Percentiles rank a stretch among this genome's conserved stretches.
phyloP scores from a whole-genome alignment of 2,113 vertebrate species.

The Semnornis frantzii region DNA sequence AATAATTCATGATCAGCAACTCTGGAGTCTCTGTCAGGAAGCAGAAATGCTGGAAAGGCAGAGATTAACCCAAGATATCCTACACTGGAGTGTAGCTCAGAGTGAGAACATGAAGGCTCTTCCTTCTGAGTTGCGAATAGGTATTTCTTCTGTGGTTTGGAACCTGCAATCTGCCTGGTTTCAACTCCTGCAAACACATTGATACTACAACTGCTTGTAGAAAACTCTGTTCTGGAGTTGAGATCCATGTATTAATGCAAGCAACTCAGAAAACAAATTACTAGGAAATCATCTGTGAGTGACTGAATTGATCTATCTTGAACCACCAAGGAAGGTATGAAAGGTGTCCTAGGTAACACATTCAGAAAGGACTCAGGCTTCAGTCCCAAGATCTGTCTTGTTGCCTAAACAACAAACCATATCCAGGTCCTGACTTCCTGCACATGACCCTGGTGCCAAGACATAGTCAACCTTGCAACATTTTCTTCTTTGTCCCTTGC shows the following conservation, averaged over 20 bases:
- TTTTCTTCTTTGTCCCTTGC: not conserved
- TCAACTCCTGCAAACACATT: not conserved
- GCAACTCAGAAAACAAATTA: not conserved
- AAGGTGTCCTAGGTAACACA: not conserved
- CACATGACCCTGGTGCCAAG: not conserved
- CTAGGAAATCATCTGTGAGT: not conserved
- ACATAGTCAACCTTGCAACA: not conserved
- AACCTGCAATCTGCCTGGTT: not conserved
- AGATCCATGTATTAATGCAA: not conserved
- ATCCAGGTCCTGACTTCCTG: not conserved
- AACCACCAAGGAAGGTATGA: not conserved
- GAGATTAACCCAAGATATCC: not conserved
- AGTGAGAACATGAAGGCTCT: not conserved
- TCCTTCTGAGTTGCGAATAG: not conserved
- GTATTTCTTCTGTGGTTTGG: not conserved
- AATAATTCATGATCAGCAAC: not conserved
- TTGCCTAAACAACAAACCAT: not conserved
- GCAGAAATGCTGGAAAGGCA: not conserved
- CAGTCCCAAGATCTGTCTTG: not conserved
- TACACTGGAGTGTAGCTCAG: not conserved
- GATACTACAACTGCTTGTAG: not conserved
- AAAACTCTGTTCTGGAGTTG: not conserved
- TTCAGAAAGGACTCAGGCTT: not conserved
- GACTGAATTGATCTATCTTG: not conserved
- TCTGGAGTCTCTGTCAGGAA: not conserved